Evolutionary conservation across 35 echinoderm and acorn worm genomes (phyloP), one percentile per base, ranked within the genome.

Genomic region (Heliocidaris erythrogramma): DNA sequence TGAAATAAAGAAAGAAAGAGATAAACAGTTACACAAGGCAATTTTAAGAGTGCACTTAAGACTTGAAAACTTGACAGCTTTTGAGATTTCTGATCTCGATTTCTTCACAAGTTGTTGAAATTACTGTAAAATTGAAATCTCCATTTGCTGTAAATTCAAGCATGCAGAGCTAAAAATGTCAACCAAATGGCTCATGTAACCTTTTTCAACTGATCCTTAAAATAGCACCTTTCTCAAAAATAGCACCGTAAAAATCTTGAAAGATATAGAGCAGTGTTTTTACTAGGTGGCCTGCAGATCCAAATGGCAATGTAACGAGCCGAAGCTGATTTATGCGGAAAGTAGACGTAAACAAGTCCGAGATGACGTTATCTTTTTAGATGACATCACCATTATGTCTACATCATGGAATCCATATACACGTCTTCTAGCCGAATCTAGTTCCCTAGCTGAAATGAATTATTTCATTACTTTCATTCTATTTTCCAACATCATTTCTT

Each of bases 271-370:
- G 65, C 65, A 78, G 21, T 78, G 5, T 78, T 27, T 78, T 78
- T 21, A 29, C 21, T 27, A 78, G 21, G 21, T 27, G 7, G 65
- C 65, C 65, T n/a, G n/a, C n/a, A 3, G 65, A 78, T 78, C 27
- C 65, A 78, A 78, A 78, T 78, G 65, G 65, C 65, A 78, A 78
- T 78, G 65, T 78, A 78, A 78, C 65, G 21, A 78, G 65, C 65
- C 65, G 7, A 78, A 4, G 2, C 8, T 78, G 65, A 78, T 78
- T 27, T 21, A 78, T 78, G 65, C 65, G 5, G 21, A 56, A 78
- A n/a, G 21, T 27, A 78, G 65, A 78, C 65, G 65, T 78, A 78
- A 78, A 78, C 65, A 78, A 78, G 8, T 56, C 52, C 14, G 52
- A 56, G 52, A 11, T 56, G 52, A 56, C 52, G 52, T 56, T 56